A percentile compares a stretch with the other conserved stretches of the same genome.
Conservation (phyloP, 2,113 vertebrate genomes). For the Salvelinus alpinus region DNA sequence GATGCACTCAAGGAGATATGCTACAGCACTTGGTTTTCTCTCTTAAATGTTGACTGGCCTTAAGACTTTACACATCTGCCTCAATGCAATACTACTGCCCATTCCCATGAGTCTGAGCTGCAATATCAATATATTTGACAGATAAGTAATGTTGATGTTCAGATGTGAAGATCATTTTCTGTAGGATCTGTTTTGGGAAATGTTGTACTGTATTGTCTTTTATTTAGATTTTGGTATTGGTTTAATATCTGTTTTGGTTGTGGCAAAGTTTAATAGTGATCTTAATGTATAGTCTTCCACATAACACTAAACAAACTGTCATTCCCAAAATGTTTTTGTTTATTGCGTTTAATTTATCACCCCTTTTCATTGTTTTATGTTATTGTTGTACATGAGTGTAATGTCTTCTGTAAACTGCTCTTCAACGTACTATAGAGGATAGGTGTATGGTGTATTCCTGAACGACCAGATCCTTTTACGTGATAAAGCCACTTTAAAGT, state of each 20-base stretch:
- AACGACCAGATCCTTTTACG: too few species aligned
- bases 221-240: conserved; percentile 3
- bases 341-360: not conserved
- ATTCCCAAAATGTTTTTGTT: not conserved
- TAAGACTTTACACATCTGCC: conserved; percentile 17
- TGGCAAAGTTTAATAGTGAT: not conserved
- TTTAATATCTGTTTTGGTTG: not conserved
- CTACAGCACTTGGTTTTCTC: conserved; percentile 5
- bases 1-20: not conserved
- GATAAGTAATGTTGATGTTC: not conserved
- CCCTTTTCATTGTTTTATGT: not conserved
- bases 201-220: conserved; percentile 1
- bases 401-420: too few species aligned
- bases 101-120: conserved; percentile 4
- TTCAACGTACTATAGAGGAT: too few species aligned
- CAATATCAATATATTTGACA: conserved; percentile 7
- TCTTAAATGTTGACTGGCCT: conserved; percentile 11
- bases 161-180: not conserved
- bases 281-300: not conserved
- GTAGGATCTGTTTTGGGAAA: not conserved
- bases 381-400: not conserved
- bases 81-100: not conserved
- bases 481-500: too few species aligned
- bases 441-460: too few species aligned
- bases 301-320: not conserved